Percentiles rank a stretch among this genome's conserved stretches.
Conservation (phyloP, 2,888 invertebrate genomes). For the Sicus ferrugineus region DNA sequence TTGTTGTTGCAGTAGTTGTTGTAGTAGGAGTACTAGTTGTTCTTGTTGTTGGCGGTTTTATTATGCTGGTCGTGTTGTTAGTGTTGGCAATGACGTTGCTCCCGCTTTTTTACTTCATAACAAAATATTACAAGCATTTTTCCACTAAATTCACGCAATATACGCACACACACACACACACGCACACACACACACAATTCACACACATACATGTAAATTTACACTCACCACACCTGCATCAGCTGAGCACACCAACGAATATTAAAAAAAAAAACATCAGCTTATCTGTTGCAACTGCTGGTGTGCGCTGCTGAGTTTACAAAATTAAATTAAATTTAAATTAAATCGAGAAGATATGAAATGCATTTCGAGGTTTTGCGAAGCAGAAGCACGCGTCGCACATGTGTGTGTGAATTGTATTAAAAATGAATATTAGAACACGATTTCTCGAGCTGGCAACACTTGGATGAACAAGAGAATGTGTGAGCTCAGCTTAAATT, state of each 20-base stretch:
- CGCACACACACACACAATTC: too few relatives aligned
- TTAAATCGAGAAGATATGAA: not conserved
- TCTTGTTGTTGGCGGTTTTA: too few relatives aligned
- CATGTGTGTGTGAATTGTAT: too few relatives aligned
- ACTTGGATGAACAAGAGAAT: too few relatives aligned
- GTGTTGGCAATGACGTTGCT: too few relatives aligned
- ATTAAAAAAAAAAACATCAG: not conserved
- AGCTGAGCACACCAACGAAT: not conserved
- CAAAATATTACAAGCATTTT: not conserved
- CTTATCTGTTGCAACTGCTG: not conserved
- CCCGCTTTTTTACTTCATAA: not conserved
- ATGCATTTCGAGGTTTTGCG: not conserved
- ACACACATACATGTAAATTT: too few relatives aligned
- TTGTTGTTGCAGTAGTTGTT: too few relatives aligned
- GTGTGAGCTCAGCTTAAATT: too few relatives aligned
- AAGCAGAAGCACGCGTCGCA: too few relatives aligned
- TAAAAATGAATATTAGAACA: not conserved
- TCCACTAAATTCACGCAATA: conserved; percentile 1
- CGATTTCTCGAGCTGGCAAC: too few relatives aligned
- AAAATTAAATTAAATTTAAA: not conserved
- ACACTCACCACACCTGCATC: not conserved
- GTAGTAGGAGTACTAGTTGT: too few relatives aligned
- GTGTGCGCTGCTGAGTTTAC: not conserved
- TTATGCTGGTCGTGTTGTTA: too few relatives aligned
- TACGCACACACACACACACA: not conserved